Percentiles rank a stretch among this genome's conserved stretches.
phyloP scores from a whole-genome alignment of 2,113 vertebrate species.

The Prionailurus viverrinus region DNA sequence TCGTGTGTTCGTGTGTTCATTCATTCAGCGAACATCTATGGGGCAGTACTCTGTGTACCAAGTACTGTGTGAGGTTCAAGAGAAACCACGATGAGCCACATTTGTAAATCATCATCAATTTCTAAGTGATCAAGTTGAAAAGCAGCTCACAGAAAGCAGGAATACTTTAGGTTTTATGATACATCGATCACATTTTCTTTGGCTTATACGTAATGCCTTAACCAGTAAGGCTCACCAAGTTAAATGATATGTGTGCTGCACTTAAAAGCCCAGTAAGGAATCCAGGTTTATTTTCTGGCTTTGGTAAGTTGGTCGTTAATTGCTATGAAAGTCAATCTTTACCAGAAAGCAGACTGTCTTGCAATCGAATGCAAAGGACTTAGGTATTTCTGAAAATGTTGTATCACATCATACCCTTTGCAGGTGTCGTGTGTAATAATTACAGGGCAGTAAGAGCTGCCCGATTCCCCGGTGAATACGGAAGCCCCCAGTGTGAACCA shows the following conservation, averaged over 20 bases:
- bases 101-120: background rate
- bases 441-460: too few relatives aligned
- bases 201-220: background rate
- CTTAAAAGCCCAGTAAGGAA: background rate
- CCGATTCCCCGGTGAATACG: rapidly evolving
- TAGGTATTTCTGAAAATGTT: background rate
- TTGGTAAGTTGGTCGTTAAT: background rate
- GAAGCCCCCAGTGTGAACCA: background rate
- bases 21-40: background rate
- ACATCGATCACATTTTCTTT: background rate
- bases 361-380: background rate
- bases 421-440: background rate
- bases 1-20: background rate
- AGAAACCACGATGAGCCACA: background rate
- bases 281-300: background rate
- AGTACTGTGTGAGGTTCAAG: background rate
- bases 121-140: background rate
- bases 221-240: background rate
- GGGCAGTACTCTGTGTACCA: too few relatives aligned
- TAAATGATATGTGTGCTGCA: background rate
- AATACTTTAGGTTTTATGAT: background rate
- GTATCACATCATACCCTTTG: rapidly evolving
- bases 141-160: background rate
- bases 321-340: background rate
- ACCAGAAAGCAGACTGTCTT: background rate